A percentile compares a stretch with the other conserved stretches of the same genome.
These are phyloP conservation scores for Bujurquina vittata DNA, from an alignment of 2,113 vertebrate species.

Conservation along the genomic window DNA sequence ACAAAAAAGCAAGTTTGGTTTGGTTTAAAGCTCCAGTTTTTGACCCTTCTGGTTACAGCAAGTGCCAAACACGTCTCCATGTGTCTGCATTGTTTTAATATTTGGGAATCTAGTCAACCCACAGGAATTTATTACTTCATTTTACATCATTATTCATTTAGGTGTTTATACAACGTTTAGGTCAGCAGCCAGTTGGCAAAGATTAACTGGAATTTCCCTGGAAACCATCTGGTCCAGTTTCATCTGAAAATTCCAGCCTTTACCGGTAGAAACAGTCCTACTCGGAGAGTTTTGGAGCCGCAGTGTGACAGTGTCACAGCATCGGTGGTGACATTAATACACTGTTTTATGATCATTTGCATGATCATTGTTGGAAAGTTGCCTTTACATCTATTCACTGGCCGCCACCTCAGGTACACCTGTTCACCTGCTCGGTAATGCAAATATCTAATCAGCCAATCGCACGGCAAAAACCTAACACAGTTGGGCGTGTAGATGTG, in stretches of 20 bases:
- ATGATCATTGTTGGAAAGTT: background rate
- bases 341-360: background rate
- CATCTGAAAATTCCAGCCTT: background rate
- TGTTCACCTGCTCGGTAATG: background rate
- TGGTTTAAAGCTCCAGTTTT: background rate
- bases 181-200: background rate
- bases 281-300: no score
- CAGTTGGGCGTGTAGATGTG: background rate
- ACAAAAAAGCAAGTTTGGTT: background rate
- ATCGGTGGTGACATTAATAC: background rate
- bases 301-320: background rate
- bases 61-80: background rate
- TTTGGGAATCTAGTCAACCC: background rate
- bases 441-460: background rate
- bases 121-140: background rate
- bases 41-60: background rate
- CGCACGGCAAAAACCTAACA: rapidly evolving
- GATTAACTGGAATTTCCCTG: background rate
- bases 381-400: background rate
- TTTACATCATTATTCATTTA: background rate
- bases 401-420: no score
- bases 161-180: background rate
- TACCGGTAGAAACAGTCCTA: background rate
- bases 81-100: background rate
- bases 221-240: background rate